Evolutionary conservation across 2,113 vertebrate species (phyloP).

Genomic region (Hippopotamus amphibius): DNA sequence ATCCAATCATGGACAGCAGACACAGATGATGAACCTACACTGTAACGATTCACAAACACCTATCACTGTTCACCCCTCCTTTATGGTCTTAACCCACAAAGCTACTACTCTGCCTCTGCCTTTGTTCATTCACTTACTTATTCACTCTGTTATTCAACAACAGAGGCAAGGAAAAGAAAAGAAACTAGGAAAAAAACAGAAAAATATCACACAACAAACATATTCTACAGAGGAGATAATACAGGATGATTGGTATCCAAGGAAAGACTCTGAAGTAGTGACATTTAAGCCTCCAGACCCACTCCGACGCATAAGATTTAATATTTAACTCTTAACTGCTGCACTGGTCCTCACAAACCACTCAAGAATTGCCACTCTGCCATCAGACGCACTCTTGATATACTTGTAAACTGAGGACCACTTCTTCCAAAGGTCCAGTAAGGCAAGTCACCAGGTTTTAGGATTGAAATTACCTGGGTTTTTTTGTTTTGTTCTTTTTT

Average conservation of each 20-base stretch:
- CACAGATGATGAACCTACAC: background rate
- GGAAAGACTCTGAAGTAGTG: background rate
- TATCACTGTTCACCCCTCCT: background rate
- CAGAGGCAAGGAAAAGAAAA: background rate
- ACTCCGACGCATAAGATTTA: background rate
- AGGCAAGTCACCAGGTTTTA: background rate
- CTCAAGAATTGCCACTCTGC: background rate
- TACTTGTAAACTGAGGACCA: background rate
- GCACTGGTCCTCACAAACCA: background rate
- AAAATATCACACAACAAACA: background rate
- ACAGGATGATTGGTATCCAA: background rate
- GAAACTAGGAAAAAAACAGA: constrained; percentile 21
- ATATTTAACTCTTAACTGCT: background rate
- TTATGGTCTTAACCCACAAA: background rate
- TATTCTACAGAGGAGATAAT: background rate
- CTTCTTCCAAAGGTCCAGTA: background rate
- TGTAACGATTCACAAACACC: background rate
- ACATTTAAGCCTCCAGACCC: background rate
- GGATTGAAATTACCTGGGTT: background rate
- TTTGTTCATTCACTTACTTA: background rate
- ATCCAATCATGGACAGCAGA: background rate
- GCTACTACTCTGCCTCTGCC: background rate
- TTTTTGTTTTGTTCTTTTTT: background rate
- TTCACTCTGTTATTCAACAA: background rate
- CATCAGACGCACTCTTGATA: background rate